Percentiles rank a stretch among this genome's conserved stretches.
Conservation (phyloP, 2,888 invertebrate genomes). For the Lasioglossum oenotherae region DNA sequence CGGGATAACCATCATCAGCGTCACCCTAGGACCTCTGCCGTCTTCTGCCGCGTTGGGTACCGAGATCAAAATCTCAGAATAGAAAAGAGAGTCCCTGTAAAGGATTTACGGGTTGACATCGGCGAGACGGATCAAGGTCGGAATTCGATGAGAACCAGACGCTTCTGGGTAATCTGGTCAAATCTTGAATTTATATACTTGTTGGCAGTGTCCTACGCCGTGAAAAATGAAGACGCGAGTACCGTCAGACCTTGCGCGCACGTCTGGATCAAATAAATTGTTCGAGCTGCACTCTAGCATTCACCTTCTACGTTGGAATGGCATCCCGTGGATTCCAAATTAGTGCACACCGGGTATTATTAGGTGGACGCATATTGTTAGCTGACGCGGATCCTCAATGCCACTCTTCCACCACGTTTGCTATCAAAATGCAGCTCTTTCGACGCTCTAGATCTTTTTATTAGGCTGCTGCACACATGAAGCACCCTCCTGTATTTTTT, state of each 20-base stretch:
- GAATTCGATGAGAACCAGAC: constrained; percentile 11
- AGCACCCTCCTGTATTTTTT: too few relatives aligned
- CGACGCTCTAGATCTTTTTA: too few relatives aligned
- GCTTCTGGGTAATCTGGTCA: constrained; percentile 1
- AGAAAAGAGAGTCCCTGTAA: constrained; percentile 15
- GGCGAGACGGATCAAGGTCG: constrained; percentile 13
- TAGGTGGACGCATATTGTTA: constrained; percentile 31
- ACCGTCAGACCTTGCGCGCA: constrained; percentile 19
- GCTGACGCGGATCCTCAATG: neutral
- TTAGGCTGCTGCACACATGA: too few relatives aligned
- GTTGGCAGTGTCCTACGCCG: constrained; percentile 35
- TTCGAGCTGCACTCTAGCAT: constrained; percentile 9
- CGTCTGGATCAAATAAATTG: constrained; percentile 34
- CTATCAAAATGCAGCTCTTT: too few relatives aligned
- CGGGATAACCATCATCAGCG: constrained; percentile 17
- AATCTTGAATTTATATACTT: constrained; percentile 36
- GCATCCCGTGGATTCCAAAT: constrained; percentile 29
- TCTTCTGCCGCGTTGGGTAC: neutral
- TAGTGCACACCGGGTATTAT: constrained; percentile 21
- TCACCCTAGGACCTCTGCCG: neutral
- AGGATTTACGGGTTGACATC: constrained; percentile 22
- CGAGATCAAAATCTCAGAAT: constrained; percentile 27
- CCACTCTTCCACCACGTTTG: neutral
- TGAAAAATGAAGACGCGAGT: constrained; percentile 42
- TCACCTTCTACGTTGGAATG: constrained; percentile 36